Evolutionary conservation across 92 coral and sea anemone genomes (phyloP), one percentile per base, ranked within the genome.

Genomic region (Epizoanthus rinbou): DNA sequence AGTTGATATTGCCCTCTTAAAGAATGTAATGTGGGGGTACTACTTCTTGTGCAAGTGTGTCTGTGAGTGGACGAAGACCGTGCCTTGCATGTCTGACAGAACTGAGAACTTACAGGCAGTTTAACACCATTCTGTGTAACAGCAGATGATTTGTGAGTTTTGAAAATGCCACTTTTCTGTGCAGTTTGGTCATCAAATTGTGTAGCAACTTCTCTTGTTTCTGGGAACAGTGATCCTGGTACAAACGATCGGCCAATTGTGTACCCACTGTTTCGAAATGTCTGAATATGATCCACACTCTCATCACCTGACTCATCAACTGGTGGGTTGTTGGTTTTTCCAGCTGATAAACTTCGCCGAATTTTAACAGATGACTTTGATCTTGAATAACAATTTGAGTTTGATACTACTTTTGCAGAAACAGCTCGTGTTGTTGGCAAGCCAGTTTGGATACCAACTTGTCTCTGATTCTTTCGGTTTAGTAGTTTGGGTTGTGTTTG

Each of bases 261-360:
- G 75, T 93, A 93, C 6, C 94, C 94, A 68, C 93, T 91, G 58
- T 91, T 93, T 66, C 97, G 94, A 75, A 93, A 93, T n/a, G 97
- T 93, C 35, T 73, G 84, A 74, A 93, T 87, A 64, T 81, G 80
- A 33, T 91, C 93, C 43, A 89, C 86, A 14, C 69, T 84, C 5
- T 91, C 94, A 54, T 93, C 94, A 28, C 84, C 91, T n/a, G 88
- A 86, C 37, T 79, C 64, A 16, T 70, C 79, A 59, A 71, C 80
- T 17, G 88, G 85, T 19, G 90, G 74, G 8, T 64, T 73, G 50
- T 80, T 76, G 25, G 80, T 64, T 56, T 80, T 89, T 19, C 94
- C 88, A 18, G 93, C 94, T 7, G 97, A 93, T 5, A 82, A 82
- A 11, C 87, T 71, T 69, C 94, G 87, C 16, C 79, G 86, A 25